Evolutionary conservation across 37 sponge, comb jelly and placozoan species (phyloP), one percentile per base, ranked within the genome.

Genomic region (Agelas oroides): DNA sequence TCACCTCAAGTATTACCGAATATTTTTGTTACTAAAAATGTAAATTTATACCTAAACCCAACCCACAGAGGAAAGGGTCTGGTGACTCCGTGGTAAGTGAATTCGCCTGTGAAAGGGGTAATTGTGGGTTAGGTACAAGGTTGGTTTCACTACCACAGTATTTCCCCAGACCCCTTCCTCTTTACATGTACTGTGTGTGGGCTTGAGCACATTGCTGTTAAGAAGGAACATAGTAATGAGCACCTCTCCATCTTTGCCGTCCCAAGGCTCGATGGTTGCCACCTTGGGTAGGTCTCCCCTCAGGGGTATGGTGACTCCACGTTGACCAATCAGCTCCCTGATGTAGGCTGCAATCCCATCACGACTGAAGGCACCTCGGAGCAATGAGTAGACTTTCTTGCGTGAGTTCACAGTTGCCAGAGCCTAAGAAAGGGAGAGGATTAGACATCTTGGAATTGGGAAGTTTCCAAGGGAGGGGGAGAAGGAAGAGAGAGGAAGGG

Each of bases 161-260:
- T n/a, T n/a, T n/a, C n/a, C n/a, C n/a, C n/a, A n/a, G n/a, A n/a
- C n/a, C n/a, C n/a, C n/a, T n/a, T n/a, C n/a, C n/a, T n/a, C n/a
- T n/a, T n/a, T n/a, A n/a, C n/a, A n/a, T n/a, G n/a, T n/a, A n/a
- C n/a, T n/a, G n/a, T n/a, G n/a, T n/a, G n/a, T n/a, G n/a, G n/a
- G n/a, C n/a, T n/a, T n/a, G n/a, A n/a, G n/a, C n/a, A n/a, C n/a
- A n/a, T n/a, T n/a, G n/a, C n/a, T n/a, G n/a, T n/a, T n/a, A n/a
- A n/a, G n/a, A n/a, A n/a, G n/a, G n/a, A n/a, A n/a, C 3, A 46
- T 8, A 25, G 0, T 30, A 24, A 24, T 20, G 0, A 60, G 28
- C 55, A 95, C 93, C 93, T 89, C 91, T 53, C 99, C 99, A 83
- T 99, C 99, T 39, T 99, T 96, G 19, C 99, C 99, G 65, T 99